Evolutionary conservation across 2,113 vertebrate species (phyloP), one percentile per base, ranked within the genome.

Genomic region (Chaenocephalus aceratus): DNA sequence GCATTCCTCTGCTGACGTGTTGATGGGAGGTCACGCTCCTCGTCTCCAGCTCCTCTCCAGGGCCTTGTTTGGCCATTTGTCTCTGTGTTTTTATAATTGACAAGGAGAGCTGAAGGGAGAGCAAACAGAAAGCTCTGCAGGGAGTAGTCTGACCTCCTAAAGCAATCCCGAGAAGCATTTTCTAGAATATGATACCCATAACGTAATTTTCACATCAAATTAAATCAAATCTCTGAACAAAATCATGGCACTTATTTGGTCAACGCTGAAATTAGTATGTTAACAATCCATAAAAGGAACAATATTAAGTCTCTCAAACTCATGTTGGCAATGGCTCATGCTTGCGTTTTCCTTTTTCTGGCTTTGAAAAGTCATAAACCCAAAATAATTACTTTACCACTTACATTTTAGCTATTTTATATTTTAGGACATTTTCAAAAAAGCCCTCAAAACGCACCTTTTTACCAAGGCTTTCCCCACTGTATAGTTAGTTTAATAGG

Each of bases 11-110:
- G 41, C 26, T 72, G 36, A 11, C 73, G 57, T 65, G 52, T 62
- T 52, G 15, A 71, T 53, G 75, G 18, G 75, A 46, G 57, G 71
- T 70, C 18, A 5, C 13, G 1, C 69, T 53, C 26, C 54, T 60
- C 48, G 13, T 49, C 63, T 30, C 23, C 57, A n/a, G 52, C 34
- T 74, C 2, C 66, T 61, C 65, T 69, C 61, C 44, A 30, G 23
- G 65, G 80, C n/a, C 65, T 66, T 66, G 64, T 78, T 86, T 45
- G 13, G 10, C 72, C 61, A 59, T 82, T 86, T 62, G 73, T 84
- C 51, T 77, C 18, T 23, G 12, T 58, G 64, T 44, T 67, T 53
- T 36, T n/a, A 10, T 73, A 82, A 75, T 9, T 71, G 73, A 84
- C 80, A 9, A 26, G 10, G 16, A 60, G 69, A 49, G 10, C 3